Conservation (phyloP, 2,888 invertebrate species). For the Eristalinus aeneus region DNA sequence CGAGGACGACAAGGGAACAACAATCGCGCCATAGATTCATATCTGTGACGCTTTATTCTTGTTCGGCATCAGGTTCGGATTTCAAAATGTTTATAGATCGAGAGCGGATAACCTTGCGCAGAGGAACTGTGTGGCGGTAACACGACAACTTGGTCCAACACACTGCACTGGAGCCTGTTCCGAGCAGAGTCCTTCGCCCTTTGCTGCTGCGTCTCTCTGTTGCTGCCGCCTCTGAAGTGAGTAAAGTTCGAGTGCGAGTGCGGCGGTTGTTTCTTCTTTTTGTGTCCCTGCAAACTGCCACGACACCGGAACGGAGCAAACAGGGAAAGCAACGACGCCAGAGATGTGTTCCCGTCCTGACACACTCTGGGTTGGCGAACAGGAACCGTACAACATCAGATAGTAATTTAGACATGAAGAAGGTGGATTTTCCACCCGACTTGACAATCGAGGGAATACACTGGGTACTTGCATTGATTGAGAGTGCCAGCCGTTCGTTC, state of each 20-base stretch:
- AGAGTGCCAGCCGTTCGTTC: not conserved
- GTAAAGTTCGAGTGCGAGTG: slow-evolving; percentile 24
- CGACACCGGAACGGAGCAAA: slow-evolving; percentile 1
- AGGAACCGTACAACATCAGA: slow-evolving; percentile 62
- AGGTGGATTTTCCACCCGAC: slow-evolving; percentile 60
- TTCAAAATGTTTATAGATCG: slow-evolving; percentile 64
- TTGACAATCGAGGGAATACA: slow-evolving; percentile 38
- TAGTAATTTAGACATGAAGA: slow-evolving; percentile 61
- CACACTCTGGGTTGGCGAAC: slow-evolving; percentile 56
- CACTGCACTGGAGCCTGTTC: slow-evolving; percentile 23
- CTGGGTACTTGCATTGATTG: slow-evolving; percentile 27
- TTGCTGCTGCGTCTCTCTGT: not conserved
- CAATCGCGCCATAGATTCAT: slow-evolving; percentile 64
- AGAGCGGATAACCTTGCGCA: slow-evolving; percentile 55
- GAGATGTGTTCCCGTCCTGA: slow-evolving; percentile 56
- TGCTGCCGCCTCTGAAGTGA: not conserved
- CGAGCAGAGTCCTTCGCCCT: slow-evolving; percentile 4
- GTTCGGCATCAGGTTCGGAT: slow-evolving; percentile 62
- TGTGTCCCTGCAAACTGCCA: slow-evolving; percentile 2
- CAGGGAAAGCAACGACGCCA: not conserved
- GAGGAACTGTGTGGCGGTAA: slow-evolving; percentile 27
- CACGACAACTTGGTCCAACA: slow-evolving; percentile 49
- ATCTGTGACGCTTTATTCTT: slow-evolving; percentile 68
- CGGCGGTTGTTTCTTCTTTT: not conserved
- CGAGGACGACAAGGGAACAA: slow-evolving; percentile 26